These are phyloP conservation scores for Drosophila subpulchrella DNA, from an alignment of 1,140 invertebrate species.

Conservation along the genomic window DNA sequence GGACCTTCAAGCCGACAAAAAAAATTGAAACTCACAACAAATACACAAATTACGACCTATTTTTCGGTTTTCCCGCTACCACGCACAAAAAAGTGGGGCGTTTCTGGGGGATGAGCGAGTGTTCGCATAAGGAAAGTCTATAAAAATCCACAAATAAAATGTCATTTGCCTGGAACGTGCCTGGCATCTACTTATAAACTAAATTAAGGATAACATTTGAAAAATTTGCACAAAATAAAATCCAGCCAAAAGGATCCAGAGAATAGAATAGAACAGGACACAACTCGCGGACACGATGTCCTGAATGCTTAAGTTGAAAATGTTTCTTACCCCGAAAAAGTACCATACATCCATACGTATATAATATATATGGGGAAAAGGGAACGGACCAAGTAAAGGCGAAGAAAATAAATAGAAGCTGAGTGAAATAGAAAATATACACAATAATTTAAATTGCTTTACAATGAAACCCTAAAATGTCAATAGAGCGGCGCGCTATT, in stretches of 20 bases:
- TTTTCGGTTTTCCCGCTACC: constrained; percentile 49
- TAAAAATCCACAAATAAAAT: constrained; percentile 84
- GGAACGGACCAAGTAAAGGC: neutral
- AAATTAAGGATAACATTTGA: constrained; percentile 84
- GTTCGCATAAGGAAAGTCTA: constrained; percentile 65
- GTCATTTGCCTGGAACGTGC: constrained; percentile 81
- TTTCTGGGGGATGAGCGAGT: constrained; percentile 7
- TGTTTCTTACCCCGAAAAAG: constrained; percentile 44
- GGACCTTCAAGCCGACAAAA: constrained; percentile 10
- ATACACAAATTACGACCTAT: constrained; percentile 78
- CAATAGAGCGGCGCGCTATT: constrained; percentile 73
- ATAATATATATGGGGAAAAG: neutral
- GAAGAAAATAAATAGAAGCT: constrained; percentile 29
- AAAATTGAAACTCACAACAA: constrained; percentile 45
- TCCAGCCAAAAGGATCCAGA: constrained; percentile 48
- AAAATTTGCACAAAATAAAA: constrained; percentile 84
- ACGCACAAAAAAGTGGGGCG: constrained; percentile 9
- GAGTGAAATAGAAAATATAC: constrained; percentile 71
- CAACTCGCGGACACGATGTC: constrained; percentile 73
- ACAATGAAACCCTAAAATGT: constrained; percentile 83
- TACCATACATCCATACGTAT: neutral
- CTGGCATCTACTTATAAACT: constrained; percentile 82
- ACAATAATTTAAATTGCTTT: constrained; percentile 84
- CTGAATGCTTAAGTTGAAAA: constrained; percentile 77
- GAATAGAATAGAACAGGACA: constrained; percentile 39